A percentile compares a stretch with the other conserved stretches of the same genome.
These are phyloP conservation scores for Drosophila elegans DNA, from an alignment of 1,140 invertebrate species.

Conservation along the genomic window DNA sequence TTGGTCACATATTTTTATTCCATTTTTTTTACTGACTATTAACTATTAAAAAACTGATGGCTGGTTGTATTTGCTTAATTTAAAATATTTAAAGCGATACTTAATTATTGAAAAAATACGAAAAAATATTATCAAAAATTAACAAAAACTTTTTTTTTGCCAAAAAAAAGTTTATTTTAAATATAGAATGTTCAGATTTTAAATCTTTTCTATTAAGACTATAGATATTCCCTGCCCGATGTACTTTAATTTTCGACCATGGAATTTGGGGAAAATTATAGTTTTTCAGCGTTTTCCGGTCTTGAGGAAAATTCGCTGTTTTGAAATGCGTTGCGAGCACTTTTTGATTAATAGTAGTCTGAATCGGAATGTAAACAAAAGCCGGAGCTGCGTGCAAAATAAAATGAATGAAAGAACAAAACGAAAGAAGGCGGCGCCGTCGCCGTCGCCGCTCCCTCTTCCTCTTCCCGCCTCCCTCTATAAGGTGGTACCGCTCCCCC, in stretches of 20 bases:
- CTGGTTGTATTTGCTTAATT: no score
- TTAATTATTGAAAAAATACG: no score
- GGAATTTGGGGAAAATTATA: slow-evolving; percentile 6
- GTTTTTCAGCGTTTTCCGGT: slow-evolving; percentile 7
- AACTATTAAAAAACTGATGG: no score
- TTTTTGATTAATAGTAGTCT: slow-evolving; percentile 34
- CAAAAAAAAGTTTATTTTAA: background rate
- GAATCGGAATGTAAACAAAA: slow-evolving; percentile 35
- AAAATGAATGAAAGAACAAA: slow-evolving; percentile 35
- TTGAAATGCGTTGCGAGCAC: slow-evolving; percentile 7
- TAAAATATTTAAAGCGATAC: no score
- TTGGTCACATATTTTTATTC: no score
- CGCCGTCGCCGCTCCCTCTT: slow-evolving; percentile 19
- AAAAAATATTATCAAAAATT: background rate
- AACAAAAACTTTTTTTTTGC: background rate
- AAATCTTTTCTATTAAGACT: no score
- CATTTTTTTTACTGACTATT: no score
- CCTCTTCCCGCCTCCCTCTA: slow-evolving; percentile 6
- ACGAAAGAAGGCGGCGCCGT: slow-evolving; percentile 31
- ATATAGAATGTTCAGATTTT: no score
- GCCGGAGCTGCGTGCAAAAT: slow-evolving; percentile 45
- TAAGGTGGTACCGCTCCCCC: background rate
- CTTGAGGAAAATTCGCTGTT: slow-evolving; percentile 10
- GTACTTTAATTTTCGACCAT: background rate
- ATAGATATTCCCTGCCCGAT: no score